Evolutionary conservation across 2,888 invertebrate species (phyloP).

Genomic region (Timandra comae): DNA sequence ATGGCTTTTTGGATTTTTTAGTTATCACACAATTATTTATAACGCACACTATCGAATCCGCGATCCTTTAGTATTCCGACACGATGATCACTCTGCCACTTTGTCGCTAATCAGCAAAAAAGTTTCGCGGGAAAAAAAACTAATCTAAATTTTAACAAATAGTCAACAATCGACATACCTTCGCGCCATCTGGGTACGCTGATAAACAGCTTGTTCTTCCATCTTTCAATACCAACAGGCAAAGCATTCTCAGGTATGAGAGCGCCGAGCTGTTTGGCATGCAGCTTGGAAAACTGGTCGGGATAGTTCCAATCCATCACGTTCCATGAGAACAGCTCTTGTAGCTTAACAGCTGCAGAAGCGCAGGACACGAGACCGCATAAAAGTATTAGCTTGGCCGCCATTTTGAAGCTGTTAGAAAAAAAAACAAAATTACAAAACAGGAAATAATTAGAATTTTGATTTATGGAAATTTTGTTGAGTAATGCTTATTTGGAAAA

Average conservation of each 20-base stretch:
- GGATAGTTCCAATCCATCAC: slow-evolving; percentile 86
- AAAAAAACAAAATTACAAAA: background rate
- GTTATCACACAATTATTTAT: too few relatives aligned
- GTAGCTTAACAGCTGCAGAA: slow-evolving; percentile 72
- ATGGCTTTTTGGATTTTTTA: too few relatives aligned
- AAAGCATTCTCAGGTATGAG: slow-evolving; percentile 86
- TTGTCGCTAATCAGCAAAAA: too few relatives aligned
- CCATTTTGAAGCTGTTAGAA: slow-evolving; percentile 30
- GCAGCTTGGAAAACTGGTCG: slow-evolving; percentile 75
- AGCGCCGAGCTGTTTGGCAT: slow-evolving; percentile 79
- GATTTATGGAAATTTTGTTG: too few relatives aligned
- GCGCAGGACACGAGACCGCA: slow-evolving; percentile 41
- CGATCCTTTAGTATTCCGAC: too few relatives aligned
- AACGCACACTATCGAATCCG: too few relatives aligned
- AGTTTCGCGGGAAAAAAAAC: too few relatives aligned
- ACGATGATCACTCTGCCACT: too few relatives aligned
- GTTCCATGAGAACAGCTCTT: slow-evolving; percentile 86
- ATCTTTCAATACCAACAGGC: slow-evolving; percentile 89
- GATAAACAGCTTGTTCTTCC: slow-evolving; percentile 88
- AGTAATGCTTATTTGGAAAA: too few relatives aligned
- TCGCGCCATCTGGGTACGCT: slow-evolving; percentile 87
- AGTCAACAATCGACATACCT: slow-evolving; percentile 69
- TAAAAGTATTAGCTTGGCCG: slow-evolving; percentile 31
- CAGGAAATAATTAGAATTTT: too few relatives aligned
- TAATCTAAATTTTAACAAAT: too few relatives aligned